These are phyloP conservation scores for Goniozus legneri DNA, from an alignment of 1,140 invertebrate genomes.

Conservation along the genomic window DNA sequence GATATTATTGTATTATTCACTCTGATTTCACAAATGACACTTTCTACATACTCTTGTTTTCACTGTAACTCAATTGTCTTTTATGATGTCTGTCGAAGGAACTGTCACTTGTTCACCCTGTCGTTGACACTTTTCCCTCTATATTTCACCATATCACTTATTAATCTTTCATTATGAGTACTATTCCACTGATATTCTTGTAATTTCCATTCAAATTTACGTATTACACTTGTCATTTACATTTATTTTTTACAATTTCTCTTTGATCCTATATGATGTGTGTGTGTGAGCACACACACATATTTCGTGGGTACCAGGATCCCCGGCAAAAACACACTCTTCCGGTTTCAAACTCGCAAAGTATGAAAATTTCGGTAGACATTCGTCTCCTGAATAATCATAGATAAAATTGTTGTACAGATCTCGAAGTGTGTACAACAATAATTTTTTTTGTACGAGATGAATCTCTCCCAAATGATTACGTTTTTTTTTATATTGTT, in stretches of 20 bases:
- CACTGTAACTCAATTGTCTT: no score
- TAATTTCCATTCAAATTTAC: no score
- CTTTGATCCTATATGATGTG: no score
- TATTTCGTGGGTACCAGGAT: constrained; percentile 10
- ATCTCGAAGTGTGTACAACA: background rate
- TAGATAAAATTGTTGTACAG: background rate
- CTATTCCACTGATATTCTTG: no score
- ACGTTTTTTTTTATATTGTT: constrained; percentile 5
- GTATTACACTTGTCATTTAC: no score
- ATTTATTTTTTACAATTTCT: no score
- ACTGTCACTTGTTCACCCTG: no score
- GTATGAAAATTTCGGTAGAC: constrained; percentile 7
- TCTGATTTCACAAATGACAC: no score
- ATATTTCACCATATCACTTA: background rate
- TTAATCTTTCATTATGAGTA: background rate
- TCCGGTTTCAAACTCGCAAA: constrained; percentile 6
- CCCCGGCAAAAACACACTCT: constrained; percentile 6
- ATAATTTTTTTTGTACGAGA: constrained; percentile 4
- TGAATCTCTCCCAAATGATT: background rate
- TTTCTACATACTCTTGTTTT: no score
- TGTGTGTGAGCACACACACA: constrained; percentile 2
- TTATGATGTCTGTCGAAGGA: no score
- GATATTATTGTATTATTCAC: no score
- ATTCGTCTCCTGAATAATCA: constrained; percentile 3
- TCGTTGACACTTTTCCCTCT: no score